These are phyloP conservation scores for Pantherophis alleghaniensis DNA, from an alignment of 2,797 vertebrate species.

Conservation along the genomic window DNA sequence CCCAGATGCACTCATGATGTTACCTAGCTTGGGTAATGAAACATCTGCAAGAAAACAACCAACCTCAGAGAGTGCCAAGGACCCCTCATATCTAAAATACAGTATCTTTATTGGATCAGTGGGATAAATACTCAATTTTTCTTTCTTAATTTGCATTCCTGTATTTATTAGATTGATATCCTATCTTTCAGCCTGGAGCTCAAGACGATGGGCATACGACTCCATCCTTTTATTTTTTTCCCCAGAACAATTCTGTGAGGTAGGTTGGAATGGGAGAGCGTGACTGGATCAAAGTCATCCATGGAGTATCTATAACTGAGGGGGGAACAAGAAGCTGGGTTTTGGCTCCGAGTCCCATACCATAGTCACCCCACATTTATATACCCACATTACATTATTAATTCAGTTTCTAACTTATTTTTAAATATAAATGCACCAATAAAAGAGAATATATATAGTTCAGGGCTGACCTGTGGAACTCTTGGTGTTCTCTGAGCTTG, in stretches of 20 bases:
- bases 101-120: constrained; percentile 21
- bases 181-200: not conserved
- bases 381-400: not conserved
- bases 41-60: not conserved
- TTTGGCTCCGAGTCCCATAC: not conserved
- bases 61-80: not conserved
- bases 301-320: not conserved
- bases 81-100: not conserved
- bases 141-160: constrained; percentile 6
- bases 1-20: not conserved
- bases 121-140: constrained; percentile 1
- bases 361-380: not conserved
- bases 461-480: not conserved
- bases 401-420: not conserved
- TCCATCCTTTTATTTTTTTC: not conserved
- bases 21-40: not conserved
- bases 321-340: not conserved
- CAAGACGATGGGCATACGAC: not conserved
- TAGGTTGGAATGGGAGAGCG: not conserved
- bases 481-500: not conserved
- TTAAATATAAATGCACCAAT: not conserved
- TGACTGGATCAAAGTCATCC: not conserved
- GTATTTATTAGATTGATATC: not conserved
- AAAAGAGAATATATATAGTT: not conserved
- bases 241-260: not conserved